Conservation (phyloP, 2,888 invertebrate species). For the Megalurothrips usitatus region DNA sequence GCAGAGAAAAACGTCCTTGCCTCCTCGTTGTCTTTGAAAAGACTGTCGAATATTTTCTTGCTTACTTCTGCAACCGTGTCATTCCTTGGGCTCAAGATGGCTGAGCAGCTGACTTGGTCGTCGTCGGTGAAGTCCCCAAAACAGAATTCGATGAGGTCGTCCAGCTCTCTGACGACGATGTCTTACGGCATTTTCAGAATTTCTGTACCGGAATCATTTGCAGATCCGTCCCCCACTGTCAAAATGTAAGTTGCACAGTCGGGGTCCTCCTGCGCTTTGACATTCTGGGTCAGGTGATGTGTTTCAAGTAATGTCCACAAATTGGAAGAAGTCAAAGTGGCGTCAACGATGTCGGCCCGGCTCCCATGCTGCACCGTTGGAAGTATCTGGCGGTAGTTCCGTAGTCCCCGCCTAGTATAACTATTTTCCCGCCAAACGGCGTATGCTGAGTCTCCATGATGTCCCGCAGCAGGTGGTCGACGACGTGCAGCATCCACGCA, state of each 20-base stretch:
- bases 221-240: not conserved
- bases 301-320: not conserved
- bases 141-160: not conserved
- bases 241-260: not conserved
- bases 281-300: not conserved
- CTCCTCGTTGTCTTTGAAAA: not conserved
- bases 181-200: no score
- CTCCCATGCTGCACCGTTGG: conserved; percentile 27
- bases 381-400: conserved; percentile 31
- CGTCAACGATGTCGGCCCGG: not conserved
- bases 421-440: conserved; percentile 39
- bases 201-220: no score
- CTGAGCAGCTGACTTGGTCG: not conserved
- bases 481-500: conserved; percentile 35
- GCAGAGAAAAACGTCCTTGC: not conserved
- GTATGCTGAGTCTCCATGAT: conserved; percentile 38
- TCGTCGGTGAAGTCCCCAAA: not conserved
- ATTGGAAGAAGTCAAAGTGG: not conserved
- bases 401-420: conserved; percentile 35
- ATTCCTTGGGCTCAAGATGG: not conserved
- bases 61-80: not conserved
- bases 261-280: not conserved
- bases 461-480: conserved; percentile 38
- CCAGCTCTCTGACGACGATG: no score
- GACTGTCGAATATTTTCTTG: not conserved